Evolutionary conservation across 2,888 invertebrate species (phyloP).

Genomic region (Seira ritae): DNA sequence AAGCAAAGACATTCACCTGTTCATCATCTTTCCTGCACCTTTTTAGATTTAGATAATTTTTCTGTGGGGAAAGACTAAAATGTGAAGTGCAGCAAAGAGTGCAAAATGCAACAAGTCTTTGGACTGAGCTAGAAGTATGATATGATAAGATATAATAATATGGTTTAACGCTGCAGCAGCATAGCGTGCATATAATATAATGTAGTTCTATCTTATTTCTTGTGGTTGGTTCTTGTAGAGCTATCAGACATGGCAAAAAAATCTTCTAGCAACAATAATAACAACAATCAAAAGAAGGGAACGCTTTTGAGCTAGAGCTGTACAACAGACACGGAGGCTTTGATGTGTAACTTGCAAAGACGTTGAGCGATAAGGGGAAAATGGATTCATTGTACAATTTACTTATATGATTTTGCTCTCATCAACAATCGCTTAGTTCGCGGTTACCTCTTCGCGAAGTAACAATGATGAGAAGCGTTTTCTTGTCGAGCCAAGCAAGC

Average conservation of each 20-base stretch:
- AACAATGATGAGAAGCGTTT: slow-evolving; percentile 43
- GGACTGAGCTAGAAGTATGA: neutral
- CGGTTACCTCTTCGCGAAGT: slow-evolving; percentile 55
- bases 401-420: slow-evolving; percentile 45
- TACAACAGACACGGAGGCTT: neutral
- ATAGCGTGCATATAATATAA: neutral
- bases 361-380: slow-evolving; percentile 31
- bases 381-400: slow-evolving; percentile 4
- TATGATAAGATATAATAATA: neutral
- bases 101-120: neutral
- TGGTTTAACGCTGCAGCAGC: slow-evolving; percentile 12
- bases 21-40: neutral
- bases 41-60: too few relatives aligned
- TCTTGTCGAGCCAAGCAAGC: too few relatives aligned
- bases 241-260: neutral
- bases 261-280: slow-evolving; percentile 22
- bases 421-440: slow-evolving; percentile 62
- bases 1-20: neutral
- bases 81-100: slow-evolving; percentile 1
- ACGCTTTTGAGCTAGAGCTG: neutral
- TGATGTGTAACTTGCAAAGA: slow-evolving; percentile 41
- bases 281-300: slow-evolving; percentile 22
- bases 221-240: too few relatives aligned
- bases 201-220: too few relatives aligned
- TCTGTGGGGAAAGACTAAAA: neutral